Evolutionary conservation across 2,888 invertebrate genomes (phyloP), one percentile per base, ranked within the genome.

Genomic region (Hipparchia semele): DNA sequence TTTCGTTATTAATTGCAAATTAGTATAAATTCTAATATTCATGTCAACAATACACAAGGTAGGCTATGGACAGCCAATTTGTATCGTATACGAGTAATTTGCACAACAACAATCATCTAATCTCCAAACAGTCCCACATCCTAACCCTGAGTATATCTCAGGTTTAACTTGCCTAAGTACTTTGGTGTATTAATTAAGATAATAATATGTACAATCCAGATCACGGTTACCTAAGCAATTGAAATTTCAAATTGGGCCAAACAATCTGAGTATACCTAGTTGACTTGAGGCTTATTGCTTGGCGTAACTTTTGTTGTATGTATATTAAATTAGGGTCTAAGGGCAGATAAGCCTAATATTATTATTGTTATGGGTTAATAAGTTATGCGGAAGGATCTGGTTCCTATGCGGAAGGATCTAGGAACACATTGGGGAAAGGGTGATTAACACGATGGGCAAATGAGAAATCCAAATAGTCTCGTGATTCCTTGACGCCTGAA

Each of bases 101-200:
- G 39, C 39, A 39, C 39, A 39, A 39, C 39, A 39, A 39, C 39
- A 39, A 39, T 39, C 39, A 39, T 1, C 23, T 7, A 49, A 6
- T 9, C 23, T 13, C n/a, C 13, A 62, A 59, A 56, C 61, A 13
- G 54, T 54, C 74, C 73, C 73, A 53, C 53, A 60, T 12, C 45
- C 68, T 74, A 76, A 73, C 74, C 75, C 75, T 51, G 68, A 60
- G 61, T 73, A 74, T 76, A 75, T 76, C 78, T 77, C 78, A 78
- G 78, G 77, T 77, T 75, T 72, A 56, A 72, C 61, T 74, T 51
- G 2, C 4, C 23, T 70, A 78, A 74, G 75, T 74, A 72, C 72
- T 77, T 73, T 65, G 53, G 65, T 75, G 78, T 77, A 75, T 79
- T 79, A 79, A 80, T 79, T 80, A 79, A 78, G 79, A 79, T 79